phyloP scores from a whole-genome alignment of 2,113 vertebrate species.

The Antigone vipio region DNA sequence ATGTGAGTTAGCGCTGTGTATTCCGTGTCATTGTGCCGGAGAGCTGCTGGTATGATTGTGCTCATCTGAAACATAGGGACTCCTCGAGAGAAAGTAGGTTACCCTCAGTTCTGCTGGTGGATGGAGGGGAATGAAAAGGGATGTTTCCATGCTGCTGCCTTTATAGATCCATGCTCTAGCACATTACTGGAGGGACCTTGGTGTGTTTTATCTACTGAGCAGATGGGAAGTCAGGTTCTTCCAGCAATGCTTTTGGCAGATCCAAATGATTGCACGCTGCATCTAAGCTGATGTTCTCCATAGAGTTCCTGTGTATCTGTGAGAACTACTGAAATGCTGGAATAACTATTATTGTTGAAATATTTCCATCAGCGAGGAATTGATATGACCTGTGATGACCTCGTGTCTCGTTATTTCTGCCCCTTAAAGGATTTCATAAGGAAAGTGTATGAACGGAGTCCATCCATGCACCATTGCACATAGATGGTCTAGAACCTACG shows the following conservation, averaged over 20 bases:
- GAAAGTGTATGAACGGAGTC: background rate
- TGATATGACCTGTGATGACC: background rate
- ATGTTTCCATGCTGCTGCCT: background rate
- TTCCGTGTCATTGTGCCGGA: background rate
- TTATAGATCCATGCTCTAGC: background rate
- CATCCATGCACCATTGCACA: background rate
- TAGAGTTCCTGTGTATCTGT: background rate
- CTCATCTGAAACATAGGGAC: background rate
- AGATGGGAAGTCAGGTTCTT: constrained; percentile 4
- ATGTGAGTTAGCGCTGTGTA: background rate
- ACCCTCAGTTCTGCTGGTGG: background rate
- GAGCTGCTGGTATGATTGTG: background rate
- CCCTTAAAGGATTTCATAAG: background rate
- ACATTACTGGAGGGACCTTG: background rate
- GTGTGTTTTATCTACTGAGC: background rate
- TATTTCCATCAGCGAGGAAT: background rate
- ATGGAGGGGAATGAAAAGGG: background rate
- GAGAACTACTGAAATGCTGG: background rate
- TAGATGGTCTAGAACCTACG: background rate
- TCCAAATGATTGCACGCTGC: rapidly evolving
- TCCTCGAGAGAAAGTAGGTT: background rate
- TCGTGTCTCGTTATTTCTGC: background rate
- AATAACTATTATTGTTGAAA: background rate
- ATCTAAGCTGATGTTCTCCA: background rate
- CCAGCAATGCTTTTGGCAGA: background rate